These are phyloP conservation scores for Ormyrus rosae DNA, from an alignment of 2,888 invertebrate species.

Conservation along the genomic window DNA sequence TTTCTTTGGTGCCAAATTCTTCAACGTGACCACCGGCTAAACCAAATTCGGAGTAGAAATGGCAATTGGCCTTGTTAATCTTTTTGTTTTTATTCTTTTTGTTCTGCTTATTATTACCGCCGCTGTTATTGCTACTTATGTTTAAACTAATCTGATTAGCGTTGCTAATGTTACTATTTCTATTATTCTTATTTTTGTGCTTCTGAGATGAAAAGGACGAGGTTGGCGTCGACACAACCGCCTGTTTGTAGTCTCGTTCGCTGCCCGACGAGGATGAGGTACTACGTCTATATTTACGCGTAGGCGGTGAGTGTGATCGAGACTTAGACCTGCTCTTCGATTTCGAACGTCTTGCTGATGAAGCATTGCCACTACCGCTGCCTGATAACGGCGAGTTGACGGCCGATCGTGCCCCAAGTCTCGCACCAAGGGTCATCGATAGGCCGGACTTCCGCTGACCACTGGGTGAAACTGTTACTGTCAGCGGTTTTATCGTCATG, in stretches of 20 bases:
- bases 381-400: neutral
- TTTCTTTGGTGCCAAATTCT: slow-evolving; percentile 85
- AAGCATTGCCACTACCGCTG: neutral
- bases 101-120: slow-evolving; percentile 69
- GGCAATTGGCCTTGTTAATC: slow-evolving; percentile 76
- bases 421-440: slow-evolving; percentile 79
- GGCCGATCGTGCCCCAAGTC: slow-evolving; percentile 77
- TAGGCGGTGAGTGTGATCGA: slow-evolving; percentile 76
- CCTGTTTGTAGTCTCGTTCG: slow-evolving; percentile 69
- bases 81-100: slow-evolving; percentile 79
- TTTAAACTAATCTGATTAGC: neutral
- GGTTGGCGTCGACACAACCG: neutral
- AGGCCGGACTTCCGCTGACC: slow-evolving; percentile 76
- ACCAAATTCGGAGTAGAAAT: slow-evolving; percentile 83
- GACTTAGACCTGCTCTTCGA: slow-evolving; percentile 72
- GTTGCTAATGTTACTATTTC: slow-evolving; percentile 56
- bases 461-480: slow-evolving; percentile 64
- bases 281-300: slow-evolving; percentile 71
- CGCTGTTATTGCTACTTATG: slow-evolving; percentile 53
- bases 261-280: slow-evolving; percentile 72
- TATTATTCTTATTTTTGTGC: slow-evolving; percentile 65
- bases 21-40: slow-evolving; percentile 79
- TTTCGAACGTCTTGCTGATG: slow-evolving; percentile 52
- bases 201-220: slow-evolving; percentile 56
- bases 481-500: slow-evolving; percentile 82